Evolutionary conservation across 2,797 vertebrate genomes (phyloP), one percentile per base, ranked within the genome.

Genomic region (Notolabrus celidotus): DNA sequence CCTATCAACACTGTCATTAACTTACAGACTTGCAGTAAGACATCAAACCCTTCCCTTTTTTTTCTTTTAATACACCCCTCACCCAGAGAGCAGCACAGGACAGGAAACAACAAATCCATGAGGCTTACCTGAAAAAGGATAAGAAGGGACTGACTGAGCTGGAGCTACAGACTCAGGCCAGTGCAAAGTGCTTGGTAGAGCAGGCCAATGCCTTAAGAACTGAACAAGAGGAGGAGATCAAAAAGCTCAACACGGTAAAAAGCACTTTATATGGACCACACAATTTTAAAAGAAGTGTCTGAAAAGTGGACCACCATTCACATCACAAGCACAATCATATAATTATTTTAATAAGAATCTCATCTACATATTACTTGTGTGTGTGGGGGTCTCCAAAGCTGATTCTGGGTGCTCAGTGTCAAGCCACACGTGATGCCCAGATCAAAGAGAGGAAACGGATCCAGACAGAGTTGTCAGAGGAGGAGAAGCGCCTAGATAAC

Each of bases 221-320:
- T 92, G 96, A 98, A 83, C 95, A 97, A 78, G 96, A 97, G 39
- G 95, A 97, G 0, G 97, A 97, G 77, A 91, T 98, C 63, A 96
- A 93, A 87, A 67, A 83, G 20, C 92, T 98, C 58, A 96, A 89
- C 16, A 84, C 95, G 94, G 97, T 97, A 43, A 7, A 23, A 50
- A 47, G 38, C 45, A 46, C 15, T 15, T 29, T 39, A 51, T 0
- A 2, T 38, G 29, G 33, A 34, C 12, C 33, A 11, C 33, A 1
- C 12, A 34, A 16, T 8, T 16, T 17, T 31, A 31, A 31, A 17
- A 42, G 8, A 42, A n/a, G 7, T 42, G 16, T n/a, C 15, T 34
- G 10, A 39, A 17, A 6, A 17, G 16, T 39, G 38, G 15, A 16
- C 5, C 15, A 5, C 38, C 5, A 8, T 4, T 36, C 10, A 11